Conservation (phyloP, 1,140 invertebrate species). For the Marisa cornuarietis region DNA sequence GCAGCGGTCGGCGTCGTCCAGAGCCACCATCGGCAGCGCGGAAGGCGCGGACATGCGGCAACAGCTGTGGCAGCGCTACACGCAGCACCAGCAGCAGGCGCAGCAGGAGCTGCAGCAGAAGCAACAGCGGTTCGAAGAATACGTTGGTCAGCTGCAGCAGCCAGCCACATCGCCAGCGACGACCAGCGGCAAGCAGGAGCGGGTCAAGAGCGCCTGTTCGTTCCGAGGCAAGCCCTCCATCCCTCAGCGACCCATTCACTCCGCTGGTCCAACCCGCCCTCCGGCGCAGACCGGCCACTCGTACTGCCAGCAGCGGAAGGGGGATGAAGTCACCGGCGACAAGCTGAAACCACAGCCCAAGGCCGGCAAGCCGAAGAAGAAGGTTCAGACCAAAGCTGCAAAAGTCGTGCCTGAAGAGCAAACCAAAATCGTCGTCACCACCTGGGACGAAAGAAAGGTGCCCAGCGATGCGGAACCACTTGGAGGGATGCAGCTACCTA, state of each 20-base stretch:
- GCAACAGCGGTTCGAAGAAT: slow-evolving; percentile 11
- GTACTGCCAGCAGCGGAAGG: neutral
- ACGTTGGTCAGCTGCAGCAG: slow-evolving; percentile 20
- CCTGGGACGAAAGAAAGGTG: slow-evolving; percentile 6
- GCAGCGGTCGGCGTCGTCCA: slow-evolving; percentile 10
- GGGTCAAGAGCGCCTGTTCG: slow-evolving; percentile 41
- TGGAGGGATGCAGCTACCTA: neutral
- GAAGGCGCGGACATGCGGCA: slow-evolving; percentile 13
- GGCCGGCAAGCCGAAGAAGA: neutral
- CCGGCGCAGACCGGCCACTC: neutral
- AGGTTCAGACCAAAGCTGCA: neutral
- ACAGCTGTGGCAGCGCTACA: slow-evolving; percentile 1
- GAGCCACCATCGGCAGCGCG: slow-evolving; percentile 14
- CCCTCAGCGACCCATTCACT: slow-evolving; percentile 41
- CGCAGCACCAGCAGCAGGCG: slow-evolving; percentile 4
- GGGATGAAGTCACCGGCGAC: neutral
- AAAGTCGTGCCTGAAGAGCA: no score
- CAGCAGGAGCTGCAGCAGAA: neutral
- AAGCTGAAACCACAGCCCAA: neutral
- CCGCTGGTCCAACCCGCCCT: slow-evolving; percentile 30
- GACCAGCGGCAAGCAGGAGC: neutral
- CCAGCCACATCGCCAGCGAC: neutral
- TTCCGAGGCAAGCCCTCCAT: slow-evolving; percentile 30
- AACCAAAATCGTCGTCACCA: neutral
- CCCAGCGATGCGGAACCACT: neutral